Base-by-base conservation (phyloP, 2,797 vertebrate species). In the Odontamblyopus lacepedii region DNA sequence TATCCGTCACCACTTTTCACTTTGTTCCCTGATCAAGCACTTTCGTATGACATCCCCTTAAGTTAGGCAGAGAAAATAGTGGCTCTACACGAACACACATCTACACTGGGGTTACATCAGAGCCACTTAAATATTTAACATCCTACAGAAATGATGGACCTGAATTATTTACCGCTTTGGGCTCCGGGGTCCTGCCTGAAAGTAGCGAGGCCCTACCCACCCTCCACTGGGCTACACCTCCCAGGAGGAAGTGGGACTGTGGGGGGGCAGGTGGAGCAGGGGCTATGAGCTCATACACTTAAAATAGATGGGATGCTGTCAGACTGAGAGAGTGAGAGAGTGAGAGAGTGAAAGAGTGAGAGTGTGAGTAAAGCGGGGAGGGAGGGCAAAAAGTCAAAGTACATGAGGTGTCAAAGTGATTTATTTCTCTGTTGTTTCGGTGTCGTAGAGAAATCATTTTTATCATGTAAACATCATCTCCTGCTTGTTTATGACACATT, bases 81-180 rank as follows among this genome's bases (percentile, higher is more conserved):
- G 0, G 41, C 26, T 30, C 75, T n/a, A 29, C 65, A 63, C 1
- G 68, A 84, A 55, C n/a, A 16, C 78, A 79, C 80, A 75, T 65
- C 67, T 74, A 77, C 86, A 85, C 84, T 76, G 71, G 61, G 50
- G 84, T 93, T 92, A 92, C 91, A 86, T 93, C 90, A 91, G 85
- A 89, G 76, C 76, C 38, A 12, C 79, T 86, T 86, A 86, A 93
- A 92, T 92, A 92, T 92, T 92, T 90, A 85, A 91, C 83, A 51
- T 83, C 83, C 72, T 76, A 2, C 82, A 85, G 89, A 92, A 92
- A 91, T 73, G 83, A 89, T 85, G 85, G 84, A 78, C 83, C 74
- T 92, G 77, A 92, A 93, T 93, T 86, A 92, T 93, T 93, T 87
- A 93, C 81, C 79, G 63, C 70, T 86, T 85, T 77, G 87, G 72